phyloP scores from a whole-genome alignment of 2,888 invertebrate genomes.

The Theodoxus fluviatilis region DNA sequence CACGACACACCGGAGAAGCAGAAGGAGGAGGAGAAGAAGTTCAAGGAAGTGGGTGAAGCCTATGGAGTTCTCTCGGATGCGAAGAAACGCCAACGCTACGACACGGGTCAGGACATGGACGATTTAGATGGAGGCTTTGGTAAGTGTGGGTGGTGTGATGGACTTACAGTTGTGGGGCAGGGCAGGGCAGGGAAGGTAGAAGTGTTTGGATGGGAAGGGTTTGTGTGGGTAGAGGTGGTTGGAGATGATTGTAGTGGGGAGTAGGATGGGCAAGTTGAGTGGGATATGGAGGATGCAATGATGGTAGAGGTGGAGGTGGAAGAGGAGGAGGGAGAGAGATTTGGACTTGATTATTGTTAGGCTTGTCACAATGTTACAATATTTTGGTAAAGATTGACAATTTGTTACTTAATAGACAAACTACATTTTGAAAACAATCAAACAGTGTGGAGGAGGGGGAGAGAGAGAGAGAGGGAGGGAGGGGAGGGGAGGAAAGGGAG shows the following conservation, averaged over 20 bases:
- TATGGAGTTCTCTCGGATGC: conserved; percentile 90
- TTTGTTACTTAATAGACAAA: conserved; percentile 20
- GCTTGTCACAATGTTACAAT: not conserved
- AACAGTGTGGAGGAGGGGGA: too few relatives aligned
- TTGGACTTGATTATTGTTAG: not conserved
- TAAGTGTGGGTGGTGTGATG: conserved; percentile 28
- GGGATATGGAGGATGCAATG: too few relatives aligned
- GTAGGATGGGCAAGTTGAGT: not conserved
- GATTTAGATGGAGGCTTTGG: conserved; percentile 52
- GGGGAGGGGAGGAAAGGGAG: too few relatives aligned
- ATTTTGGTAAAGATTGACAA: not conserved
- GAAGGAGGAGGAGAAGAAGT: conserved; percentile 90
- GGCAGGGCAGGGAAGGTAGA: not conserved
- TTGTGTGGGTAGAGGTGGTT: too few relatives aligned
- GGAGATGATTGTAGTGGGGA: conserved; percentile 25
- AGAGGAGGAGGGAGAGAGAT: too few relatives aligned
- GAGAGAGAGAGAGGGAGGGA: too few relatives aligned
- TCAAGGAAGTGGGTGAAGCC: conserved; percentile 96
- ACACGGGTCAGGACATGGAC: conserved; percentile 88
- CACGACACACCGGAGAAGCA: conserved; percentile 83
- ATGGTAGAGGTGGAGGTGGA: too few relatives aligned
- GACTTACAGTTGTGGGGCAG: not conserved
- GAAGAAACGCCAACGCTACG: conserved; percentile 87
- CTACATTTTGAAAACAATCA: too few relatives aligned
- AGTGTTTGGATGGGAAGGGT: not conserved